Evolutionary conservation across 2,113 vertebrate genomes (phyloP).

Genomic region (Amphilophus citrinellus): DNA sequence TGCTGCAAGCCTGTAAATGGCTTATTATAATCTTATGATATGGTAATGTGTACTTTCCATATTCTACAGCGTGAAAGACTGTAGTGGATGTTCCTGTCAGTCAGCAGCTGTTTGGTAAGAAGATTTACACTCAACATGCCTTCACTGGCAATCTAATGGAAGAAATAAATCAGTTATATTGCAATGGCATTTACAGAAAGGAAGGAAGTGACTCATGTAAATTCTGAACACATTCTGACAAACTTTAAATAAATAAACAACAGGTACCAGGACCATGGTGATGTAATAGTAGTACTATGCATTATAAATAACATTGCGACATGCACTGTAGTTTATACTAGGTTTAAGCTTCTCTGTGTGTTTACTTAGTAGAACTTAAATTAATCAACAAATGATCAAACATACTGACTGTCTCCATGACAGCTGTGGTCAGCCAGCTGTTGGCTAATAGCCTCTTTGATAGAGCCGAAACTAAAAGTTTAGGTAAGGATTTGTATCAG

Average conservation of each 20-base stretch:
- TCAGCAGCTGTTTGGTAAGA: conserved; percentile 3
- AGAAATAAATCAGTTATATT: conserved; percentile 7
- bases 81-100: conserved; percentile 18
- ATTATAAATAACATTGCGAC: background rate
- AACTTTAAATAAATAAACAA: background rate
- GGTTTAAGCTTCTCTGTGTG: background rate
- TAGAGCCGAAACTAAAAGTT: background rate
- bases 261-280: background rate
- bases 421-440: background rate
- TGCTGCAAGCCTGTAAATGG: conserved; percentile 40
- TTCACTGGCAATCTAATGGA: background rate
- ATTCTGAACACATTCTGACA: background rate
- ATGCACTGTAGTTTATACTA: background rate
- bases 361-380: background rate
- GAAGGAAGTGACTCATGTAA: background rate
- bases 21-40: conserved; percentile 64
- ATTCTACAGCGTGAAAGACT: conserved; percentile 5
- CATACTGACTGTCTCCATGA: background rate
- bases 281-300: background rate
- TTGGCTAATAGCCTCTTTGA: background rate
- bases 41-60: conserved; percentile 53
- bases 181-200: background rate
- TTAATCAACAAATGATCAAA: background rate
- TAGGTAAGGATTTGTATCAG: background rate
- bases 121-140: conserved; percentile 11